Evolutionary conservation across 1,140 invertebrate genomes (phyloP).

Genomic region (Zophobas atratus): DNA sequence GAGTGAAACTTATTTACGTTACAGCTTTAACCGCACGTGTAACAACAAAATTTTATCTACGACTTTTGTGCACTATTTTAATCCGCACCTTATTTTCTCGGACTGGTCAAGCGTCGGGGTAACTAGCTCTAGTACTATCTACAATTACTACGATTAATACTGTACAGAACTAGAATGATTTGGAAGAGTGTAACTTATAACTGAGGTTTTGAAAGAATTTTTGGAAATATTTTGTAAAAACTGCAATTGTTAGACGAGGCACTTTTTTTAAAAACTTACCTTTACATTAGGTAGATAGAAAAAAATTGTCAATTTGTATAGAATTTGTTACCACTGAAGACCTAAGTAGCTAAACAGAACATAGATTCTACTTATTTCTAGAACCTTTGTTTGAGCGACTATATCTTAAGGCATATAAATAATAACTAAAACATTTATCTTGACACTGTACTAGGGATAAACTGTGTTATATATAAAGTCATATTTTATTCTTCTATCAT

Average conservation of each 20-base stretch:
- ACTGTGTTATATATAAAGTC: neutral
- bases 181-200: constrained; percentile 17
- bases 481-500: constrained; percentile 11
- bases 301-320: constrained; percentile 62
- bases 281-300: constrained; percentile 58
- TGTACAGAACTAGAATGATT: constrained; percentile 13
- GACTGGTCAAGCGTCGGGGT: no score
- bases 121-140: neutral
- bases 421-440: neutral
- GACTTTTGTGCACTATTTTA: no score
- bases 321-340: constrained; percentile 45
- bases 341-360: constrained; percentile 15
- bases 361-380: neutral
- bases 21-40: no score
- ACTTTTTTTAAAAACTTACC: constrained; percentile 48
- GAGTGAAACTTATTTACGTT: no score
- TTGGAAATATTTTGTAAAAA: constrained; percentile 44
- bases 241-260: constrained; percentile 54
- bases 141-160: neutral
- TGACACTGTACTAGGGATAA: constrained; percentile 3
- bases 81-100: no score
- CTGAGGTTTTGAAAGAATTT: constrained; percentile 22
- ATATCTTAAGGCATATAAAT: no score
- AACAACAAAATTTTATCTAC: no score
- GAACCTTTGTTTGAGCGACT: no score